These are phyloP conservation scores for Gastracanthus pulcherrimus DNA, from an alignment of 2,888 invertebrate species.

Conservation along the genomic window DNA sequence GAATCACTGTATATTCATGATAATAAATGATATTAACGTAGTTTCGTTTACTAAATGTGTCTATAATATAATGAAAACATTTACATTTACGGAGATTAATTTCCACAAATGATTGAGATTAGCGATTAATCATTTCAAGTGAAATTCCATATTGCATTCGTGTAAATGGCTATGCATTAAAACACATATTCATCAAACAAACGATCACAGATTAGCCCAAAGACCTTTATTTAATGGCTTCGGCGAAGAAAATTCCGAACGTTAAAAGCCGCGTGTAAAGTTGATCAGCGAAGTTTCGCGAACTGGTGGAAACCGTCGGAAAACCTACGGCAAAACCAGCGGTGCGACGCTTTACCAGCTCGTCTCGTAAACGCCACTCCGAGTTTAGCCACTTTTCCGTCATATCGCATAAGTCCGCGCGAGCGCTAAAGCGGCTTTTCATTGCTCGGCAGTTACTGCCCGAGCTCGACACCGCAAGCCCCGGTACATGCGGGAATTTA, in stretches of 20 bases:
- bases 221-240: no score
- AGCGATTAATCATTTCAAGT: neutral
- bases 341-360: neutral
- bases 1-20: no score
- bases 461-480: neutral
- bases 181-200: no score
- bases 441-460: neutral
- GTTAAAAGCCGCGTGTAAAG: no score
- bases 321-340: neutral
- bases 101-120: neutral
- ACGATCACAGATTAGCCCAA: no score
- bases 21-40: no score
- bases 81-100: neutral
- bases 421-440: constrained; percentile 16
- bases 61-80: neutral
- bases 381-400: constrained; percentile 8
- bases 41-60: no score
- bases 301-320: no score
- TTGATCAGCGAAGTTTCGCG: neutral
- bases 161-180: no score
- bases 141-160: neutral
- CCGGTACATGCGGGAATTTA: neutral
- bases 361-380: neutral
- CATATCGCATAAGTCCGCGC: neutral
- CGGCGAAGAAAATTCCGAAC: no score